phyloP scores from a whole-genome alignment of 2,888 invertebrate species.

The Hybos culiciformis region DNA sequence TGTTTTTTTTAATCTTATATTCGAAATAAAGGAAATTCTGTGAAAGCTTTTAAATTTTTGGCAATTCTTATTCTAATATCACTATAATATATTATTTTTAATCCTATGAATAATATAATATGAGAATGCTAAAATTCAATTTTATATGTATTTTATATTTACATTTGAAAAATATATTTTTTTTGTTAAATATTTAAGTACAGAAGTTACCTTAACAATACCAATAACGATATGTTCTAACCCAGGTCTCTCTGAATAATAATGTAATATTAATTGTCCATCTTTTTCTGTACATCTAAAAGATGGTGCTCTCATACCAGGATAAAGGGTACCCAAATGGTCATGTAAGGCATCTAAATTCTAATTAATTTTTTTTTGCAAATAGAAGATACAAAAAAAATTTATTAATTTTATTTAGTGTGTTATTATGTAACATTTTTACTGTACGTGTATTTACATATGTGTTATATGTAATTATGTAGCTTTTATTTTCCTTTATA shows the following conservation, averaged over 20 bases:
- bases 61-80: no score
- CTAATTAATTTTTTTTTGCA: conserved; percentile 35
- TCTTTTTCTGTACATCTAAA: conserved; percentile 92
- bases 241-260: conserved; percentile 89
- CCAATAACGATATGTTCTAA: conserved; percentile 94
- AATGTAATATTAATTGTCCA: conserved; percentile 81
- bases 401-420: background rate
- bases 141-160: no score
- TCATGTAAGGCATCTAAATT: conserved; percentile 93
- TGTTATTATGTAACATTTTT: no score
- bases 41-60: no score
- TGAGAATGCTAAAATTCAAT: no score
- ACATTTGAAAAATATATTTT: background rate
- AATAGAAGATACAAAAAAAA: background rate
- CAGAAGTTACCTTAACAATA: conserved; percentile 68
- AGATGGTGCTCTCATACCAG: conserved; percentile 89
- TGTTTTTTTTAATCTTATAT: no score
- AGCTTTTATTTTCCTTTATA: background rate
- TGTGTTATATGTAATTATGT: background rate
- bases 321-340: conserved; percentile 84
- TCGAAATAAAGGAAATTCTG: no score
- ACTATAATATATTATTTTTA: no score
- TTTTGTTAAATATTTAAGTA: background rate
- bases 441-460: no score
- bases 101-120: no score